phyloP scores from a whole-genome alignment of 2,888 invertebrate species.

The Clunio marinus region DNA sequence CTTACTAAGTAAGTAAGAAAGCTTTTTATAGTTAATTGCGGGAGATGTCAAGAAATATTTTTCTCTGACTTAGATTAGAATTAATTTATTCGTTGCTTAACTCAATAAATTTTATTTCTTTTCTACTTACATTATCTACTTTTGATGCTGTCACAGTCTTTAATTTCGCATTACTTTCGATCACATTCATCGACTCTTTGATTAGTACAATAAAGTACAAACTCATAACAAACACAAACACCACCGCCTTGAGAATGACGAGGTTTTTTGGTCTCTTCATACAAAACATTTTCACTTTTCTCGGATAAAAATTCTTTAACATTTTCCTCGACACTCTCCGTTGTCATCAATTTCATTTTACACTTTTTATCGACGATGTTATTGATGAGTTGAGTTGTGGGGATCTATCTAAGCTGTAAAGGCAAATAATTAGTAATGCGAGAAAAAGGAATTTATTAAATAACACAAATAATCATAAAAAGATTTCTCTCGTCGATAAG shows the following conservation, averaged over 20 bases:
- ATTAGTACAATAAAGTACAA: conserved; percentile 31
- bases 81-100: too few relatives aligned
- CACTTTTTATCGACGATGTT: conserved; percentile 4
- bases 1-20: too few relatives aligned
- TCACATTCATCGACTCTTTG: conserved; percentile 27
- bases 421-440: too few relatives aligned
- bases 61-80: too few relatives aligned
- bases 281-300: conserved; percentile 27
- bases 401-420: too few relatives aligned
- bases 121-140: conserved; percentile 35
- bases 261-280: conserved; percentile 30
- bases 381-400: too few relatives aligned
- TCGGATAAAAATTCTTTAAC: neutral
- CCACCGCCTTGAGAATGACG: conserved; percentile 24
- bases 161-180: conserved; percentile 27
- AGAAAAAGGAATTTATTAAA: too few relatives aligned
- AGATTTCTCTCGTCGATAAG: neutral
- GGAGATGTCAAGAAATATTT: too few relatives aligned
- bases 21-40: too few relatives aligned
- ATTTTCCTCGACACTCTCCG: conserved; percentile 12
- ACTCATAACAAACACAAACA: conserved; percentile 23
- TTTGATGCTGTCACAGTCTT: conserved; percentile 24
- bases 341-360: conserved; percentile 24
- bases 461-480: neutral
- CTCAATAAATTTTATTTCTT: too few relatives aligned